Conservation (phyloP, 2,888 invertebrate species). For the Galeruca laticollis region DNA sequence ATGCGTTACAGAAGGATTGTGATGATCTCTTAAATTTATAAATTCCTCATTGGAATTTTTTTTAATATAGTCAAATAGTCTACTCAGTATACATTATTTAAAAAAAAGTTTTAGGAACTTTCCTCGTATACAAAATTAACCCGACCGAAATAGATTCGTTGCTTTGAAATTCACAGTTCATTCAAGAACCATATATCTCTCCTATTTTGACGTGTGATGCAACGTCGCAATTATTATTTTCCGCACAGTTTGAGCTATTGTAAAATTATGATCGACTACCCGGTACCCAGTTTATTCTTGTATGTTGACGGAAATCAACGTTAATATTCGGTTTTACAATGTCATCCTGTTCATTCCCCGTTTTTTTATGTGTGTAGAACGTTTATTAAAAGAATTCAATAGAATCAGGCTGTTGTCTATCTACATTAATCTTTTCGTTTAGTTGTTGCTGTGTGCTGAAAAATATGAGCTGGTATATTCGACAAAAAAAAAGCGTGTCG, state of each 20-base stretch:
- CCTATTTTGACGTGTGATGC: not conserved
- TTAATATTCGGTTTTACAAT: slow-evolving; percentile 11
- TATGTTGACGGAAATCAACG: not conserved
- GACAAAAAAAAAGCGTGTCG: slow-evolving; percentile 7
- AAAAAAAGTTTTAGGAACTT: too few relatives aligned
- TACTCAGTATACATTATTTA: too few relatives aligned
- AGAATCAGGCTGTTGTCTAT: slow-evolving; percentile 11
- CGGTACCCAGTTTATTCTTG: not conserved
- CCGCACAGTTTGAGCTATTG: slow-evolving; percentile 31
- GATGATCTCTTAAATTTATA: too few relatives aligned
- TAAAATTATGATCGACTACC: slow-evolving; percentile 21
- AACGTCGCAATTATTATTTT: slow-evolving; percentile 35
- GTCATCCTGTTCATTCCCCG: not conserved
- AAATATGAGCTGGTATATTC: slow-evolving; percentile 11
- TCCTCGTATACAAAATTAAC: not conserved
- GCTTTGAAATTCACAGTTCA: not conserved
- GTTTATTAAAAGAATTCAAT: slow-evolving; percentile 12
- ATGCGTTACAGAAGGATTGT: too few relatives aligned
- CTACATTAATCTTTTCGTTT: slow-evolving; percentile 13
- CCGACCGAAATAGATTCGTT: not conserved
- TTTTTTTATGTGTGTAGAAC: not conserved
- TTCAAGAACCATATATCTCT: slow-evolving; percentile 7
- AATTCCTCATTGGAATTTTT: too few relatives aligned
- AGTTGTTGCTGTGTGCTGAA: slow-evolving; percentile 2
- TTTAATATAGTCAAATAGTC: too few relatives aligned